phyloP scores from a whole-genome alignment of 2,797 vertebrate species.

The Gymnothorax javanicus region DNA sequence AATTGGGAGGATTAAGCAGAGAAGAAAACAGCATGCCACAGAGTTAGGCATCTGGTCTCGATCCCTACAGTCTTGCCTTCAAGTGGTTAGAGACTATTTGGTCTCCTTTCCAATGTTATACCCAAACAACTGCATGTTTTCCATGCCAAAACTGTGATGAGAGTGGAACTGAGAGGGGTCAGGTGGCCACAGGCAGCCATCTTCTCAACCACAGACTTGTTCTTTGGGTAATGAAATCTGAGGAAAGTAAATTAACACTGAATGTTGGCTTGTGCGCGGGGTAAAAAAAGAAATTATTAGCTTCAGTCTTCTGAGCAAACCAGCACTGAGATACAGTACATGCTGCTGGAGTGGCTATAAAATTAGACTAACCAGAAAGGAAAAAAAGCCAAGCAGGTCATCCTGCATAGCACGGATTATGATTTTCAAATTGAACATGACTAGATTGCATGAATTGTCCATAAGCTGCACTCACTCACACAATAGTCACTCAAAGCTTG shows the following conservation, averaged over 20 bases:
- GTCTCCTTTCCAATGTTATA: slow-evolving; percentile 46
- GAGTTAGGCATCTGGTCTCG: slow-evolving; percentile 67
- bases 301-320: neutral
- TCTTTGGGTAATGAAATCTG: neutral
- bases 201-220: neutral
- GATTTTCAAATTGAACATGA: neutral
- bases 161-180: neutral
- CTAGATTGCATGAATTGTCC: neutral
- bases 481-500: no score
- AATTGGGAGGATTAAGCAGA: slow-evolving; percentile 32
- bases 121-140: slow-evolving; percentile 32
- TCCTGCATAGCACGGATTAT: neutral
- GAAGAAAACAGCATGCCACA: slow-evolving; percentile 31
- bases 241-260: neutral
- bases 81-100: slow-evolving; percentile 53
- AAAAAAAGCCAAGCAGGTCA: neutral
- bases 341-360: neutral
- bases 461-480: neutral
- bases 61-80: slow-evolving; percentile 58
- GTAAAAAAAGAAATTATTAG: neutral
- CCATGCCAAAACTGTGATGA: neutral
- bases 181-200: slow-evolving; percentile 27
- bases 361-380: neutral
- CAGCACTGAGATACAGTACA: neutral
- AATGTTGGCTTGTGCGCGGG: neutral